Conservation (phyloP, 1,140 invertebrate genomes). For the Euwallacea fornicatus region DNA sequence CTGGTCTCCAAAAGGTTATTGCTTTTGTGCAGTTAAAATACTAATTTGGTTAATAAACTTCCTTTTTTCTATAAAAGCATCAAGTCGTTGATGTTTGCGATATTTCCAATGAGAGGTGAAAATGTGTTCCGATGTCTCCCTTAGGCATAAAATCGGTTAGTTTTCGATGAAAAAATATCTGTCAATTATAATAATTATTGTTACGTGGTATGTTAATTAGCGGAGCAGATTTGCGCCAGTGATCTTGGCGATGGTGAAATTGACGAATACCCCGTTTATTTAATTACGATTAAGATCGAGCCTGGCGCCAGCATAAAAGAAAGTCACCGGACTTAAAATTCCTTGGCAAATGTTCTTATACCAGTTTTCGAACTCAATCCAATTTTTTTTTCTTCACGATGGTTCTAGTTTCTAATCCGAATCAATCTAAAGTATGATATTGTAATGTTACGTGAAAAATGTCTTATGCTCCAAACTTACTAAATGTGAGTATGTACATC, state of each 20-base stretch:
- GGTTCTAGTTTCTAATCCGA: no score
- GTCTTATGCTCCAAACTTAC: no score
- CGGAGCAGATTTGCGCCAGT: constrained; percentile 17
- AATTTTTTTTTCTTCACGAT: no score
- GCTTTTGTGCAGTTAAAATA: background rate
- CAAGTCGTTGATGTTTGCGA: no score
- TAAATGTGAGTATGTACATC: no score
- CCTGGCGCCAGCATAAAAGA: constrained; percentile 16
- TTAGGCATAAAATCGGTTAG: background rate
- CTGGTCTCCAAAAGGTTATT: background rate
- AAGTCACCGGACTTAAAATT: background rate
- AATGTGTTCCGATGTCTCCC: no score
- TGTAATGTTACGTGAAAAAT: no score
- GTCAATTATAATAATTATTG: constrained; percentile 5
- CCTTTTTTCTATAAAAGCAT: background rate
- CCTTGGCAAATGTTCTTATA: no score
- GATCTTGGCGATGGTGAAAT: constrained; percentile 21
- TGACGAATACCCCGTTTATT: constrained; percentile 24
- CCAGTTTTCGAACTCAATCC: no score
- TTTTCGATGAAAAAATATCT: background rate
- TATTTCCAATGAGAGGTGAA: no score
- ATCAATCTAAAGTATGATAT: no score
- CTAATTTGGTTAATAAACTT: constrained; percentile 2
- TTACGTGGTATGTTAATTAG: constrained; percentile 20
- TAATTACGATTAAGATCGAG: constrained; percentile 12